phyloP scores from a whole-genome alignment of 2,888 invertebrate genomes.

The Drosophila kambysellisi region DNA sequence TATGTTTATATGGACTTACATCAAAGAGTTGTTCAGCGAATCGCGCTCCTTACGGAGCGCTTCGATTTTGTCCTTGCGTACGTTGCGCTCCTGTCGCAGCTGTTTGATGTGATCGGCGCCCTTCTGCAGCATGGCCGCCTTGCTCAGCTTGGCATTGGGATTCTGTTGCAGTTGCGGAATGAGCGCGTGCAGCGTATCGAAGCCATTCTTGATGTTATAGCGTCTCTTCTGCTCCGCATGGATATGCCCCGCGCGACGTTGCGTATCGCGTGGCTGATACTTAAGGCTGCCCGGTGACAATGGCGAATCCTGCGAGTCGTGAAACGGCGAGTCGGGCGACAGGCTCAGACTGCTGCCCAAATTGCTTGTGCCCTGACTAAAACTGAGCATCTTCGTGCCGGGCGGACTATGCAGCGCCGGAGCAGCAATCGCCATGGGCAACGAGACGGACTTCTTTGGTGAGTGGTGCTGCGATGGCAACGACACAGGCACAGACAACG shows the following conservation, averaged over 20 bases:
- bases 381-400: slow-evolving; percentile 75
- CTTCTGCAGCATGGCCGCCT: slow-evolving; percentile 98
- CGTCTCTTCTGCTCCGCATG: slow-evolving; percentile 98
- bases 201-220: slow-evolving; percentile 98
- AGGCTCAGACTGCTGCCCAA: slow-evolving; percentile 69
- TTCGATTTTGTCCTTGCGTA: slow-evolving; percentile 96
- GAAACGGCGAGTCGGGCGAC: slow-evolving; percentile 84
- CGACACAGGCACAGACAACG: slow-evolving; percentile 56
- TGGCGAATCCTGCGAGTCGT: slow-evolving; percentile 85
- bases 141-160: slow-evolving; percentile 96
- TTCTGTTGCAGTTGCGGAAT: slow-evolving; percentile 96
- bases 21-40: slow-evolving; percentile 94
- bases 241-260: slow-evolving; percentile 94
- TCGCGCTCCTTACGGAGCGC: slow-evolving; percentile 95
- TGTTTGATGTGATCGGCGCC: slow-evolving; percentile 98
- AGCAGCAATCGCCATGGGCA: slow-evolving; percentile 78
- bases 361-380: slow-evolving; percentile 62
- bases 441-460: slow-evolving; percentile 84
- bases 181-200: slow-evolving; percentile 96
- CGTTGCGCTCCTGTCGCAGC: slow-evolving; percentile 92
- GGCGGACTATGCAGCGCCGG: slow-evolving; percentile 81
- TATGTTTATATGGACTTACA: slow-evolving; percentile 86
- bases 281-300: slow-evolving; percentile 87
- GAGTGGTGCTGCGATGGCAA: slow-evolving; percentile 71
- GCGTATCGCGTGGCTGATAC: slow-evolving; percentile 87